Base-by-base conservation (phyloP, 2,797 vertebrate genomes). In the Eutrigla gurnardus region DNA sequence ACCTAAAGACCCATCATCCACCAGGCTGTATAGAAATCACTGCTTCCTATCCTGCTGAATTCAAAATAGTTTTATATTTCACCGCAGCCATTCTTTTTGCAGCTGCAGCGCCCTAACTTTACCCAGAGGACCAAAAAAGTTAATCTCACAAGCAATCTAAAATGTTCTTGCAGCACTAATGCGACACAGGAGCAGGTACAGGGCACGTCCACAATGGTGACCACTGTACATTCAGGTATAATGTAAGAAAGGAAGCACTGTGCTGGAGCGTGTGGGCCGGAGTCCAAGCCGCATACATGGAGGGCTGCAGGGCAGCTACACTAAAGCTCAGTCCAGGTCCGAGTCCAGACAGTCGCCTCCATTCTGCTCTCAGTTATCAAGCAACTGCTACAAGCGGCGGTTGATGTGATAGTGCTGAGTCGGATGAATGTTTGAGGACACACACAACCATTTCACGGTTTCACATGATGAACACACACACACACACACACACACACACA, bases 211-310 rank as follows among this genome's bases (percentile, higher is more conserved):
- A 83, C 85, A 88, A 55, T 64, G 72, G 54, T 37, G 0, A 2
- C 57, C 39, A 69, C 74, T 88, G 72, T 84, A 78, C 71, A 54
- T 80, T 53, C 33, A 75, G 33, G 25, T 46, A 9, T 45, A 55
- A 57, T 37, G 43, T 53, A 59, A 82, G 63, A 86, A 84, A 83
- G 86, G 70, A 58, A 75, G 76, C 75, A 6, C 67, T 88, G 84
- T 89, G 61, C 55, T 40, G 12, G 42, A 75, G 70, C 18, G n/a
- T 68, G 47, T 37, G 60, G 88, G 90, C 83, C 40, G 5, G 46
- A 17, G 70, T 77, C 88, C 75, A 88, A 84, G 37, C 39, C 39
- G 32, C 77, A 61, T 73, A 71, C 49, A 77, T 36, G 75, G 55
- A 55, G 15, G 47, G 17, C 17, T 3, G 61, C 46, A 7, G 68